phyloP scores from a whole-genome alignment of 2,888 invertebrate species.

The Hylaea fasciaria region DNA sequence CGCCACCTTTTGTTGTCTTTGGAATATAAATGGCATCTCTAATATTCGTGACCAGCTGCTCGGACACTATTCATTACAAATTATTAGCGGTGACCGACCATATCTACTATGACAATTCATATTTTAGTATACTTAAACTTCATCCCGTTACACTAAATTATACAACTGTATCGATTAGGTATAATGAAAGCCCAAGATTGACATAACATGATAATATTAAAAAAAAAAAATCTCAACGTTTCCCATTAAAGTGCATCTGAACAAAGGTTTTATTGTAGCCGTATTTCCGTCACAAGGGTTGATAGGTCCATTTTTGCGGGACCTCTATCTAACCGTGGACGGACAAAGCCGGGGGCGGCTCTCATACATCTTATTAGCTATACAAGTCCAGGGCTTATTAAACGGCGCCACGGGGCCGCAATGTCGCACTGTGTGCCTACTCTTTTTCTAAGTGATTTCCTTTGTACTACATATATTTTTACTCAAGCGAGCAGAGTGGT shows the following conservation, averaged over 20 bases:
- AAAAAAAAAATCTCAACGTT: not conserved
- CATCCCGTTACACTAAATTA: no score
- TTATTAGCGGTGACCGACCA: no score
- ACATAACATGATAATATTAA: not conserved
- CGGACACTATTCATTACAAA: no score
- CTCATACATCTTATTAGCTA: slow-evolving; percentile 37
- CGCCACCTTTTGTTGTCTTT: no score
- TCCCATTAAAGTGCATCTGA: not conserved
- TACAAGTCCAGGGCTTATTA: slow-evolving; percentile 39
- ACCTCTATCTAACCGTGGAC: slow-evolving; percentile 16
- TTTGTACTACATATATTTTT: slow-evolving; percentile 25
- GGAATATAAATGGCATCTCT: no score
- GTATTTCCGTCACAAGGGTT: slow-evolving; percentile 10
- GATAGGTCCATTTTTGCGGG: slow-evolving; percentile 4
- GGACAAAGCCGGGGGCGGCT: slow-evolving; percentile 34
- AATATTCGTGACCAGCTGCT: no score
- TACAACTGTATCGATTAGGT: not conserved
- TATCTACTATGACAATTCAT: no score
- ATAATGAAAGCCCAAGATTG: not conserved
- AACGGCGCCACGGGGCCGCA: slow-evolving; percentile 33
- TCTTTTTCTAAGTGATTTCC: slow-evolving; percentile 30
- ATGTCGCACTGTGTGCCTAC: slow-evolving; percentile 30
- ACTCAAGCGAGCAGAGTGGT: slow-evolving; percentile 12
- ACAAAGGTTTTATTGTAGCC: not conserved
- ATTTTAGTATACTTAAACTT: no score